Evolutionary conservation across 2,797 vertebrate genomes (phyloP), one percentile per base, ranked within the genome.

Genomic region (Toxotes lorentzi): DNA sequence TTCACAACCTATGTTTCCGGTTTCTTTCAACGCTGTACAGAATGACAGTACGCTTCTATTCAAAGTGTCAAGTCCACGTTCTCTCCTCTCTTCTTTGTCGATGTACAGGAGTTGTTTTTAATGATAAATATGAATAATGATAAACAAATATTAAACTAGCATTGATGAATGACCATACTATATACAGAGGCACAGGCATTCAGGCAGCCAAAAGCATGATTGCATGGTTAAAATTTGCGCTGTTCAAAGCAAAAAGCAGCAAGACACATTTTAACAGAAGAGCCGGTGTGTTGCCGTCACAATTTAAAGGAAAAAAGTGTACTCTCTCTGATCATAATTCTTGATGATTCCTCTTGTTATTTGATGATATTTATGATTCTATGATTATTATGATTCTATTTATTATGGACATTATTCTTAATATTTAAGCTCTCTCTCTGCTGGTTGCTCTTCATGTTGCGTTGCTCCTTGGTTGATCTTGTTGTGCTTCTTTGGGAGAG

Each of bases 171-270:
- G 94, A 88, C 90, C 93, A 83, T 92, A 91, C 86, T 94, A 92
- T 94, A 92, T 88, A 86, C 91, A 79, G 90, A 92, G 93, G 91
- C 93, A 91, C 90, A 90, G 92, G 88, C 89, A 83, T 90, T 89
- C 86, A 77, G 93, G 93, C 92, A 90, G 88, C 93, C 92, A 75
- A 84, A 90, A 92, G 95, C 95, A 95, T 95, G 95, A 95, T 91
- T 94, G 95, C 95, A 95, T 96, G 95, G 94, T 92, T 88, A 64
- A 89, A 93, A 92, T 83, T 88, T 89, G 87, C 63, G 86, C 91
- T 90, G 92, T 91, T 91, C 87, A 73, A 89, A 79, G 84, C 76
- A 86, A 91, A 90, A 92, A 77, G 85, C 84, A 89, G 88, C 88
- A 68, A 77, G 89, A 92, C 88, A 88, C 89, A 82, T 88, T 88